Base-by-base conservation (phyloP, 1,140 invertebrate genomes). In the Halictus rubicundus region DNA sequence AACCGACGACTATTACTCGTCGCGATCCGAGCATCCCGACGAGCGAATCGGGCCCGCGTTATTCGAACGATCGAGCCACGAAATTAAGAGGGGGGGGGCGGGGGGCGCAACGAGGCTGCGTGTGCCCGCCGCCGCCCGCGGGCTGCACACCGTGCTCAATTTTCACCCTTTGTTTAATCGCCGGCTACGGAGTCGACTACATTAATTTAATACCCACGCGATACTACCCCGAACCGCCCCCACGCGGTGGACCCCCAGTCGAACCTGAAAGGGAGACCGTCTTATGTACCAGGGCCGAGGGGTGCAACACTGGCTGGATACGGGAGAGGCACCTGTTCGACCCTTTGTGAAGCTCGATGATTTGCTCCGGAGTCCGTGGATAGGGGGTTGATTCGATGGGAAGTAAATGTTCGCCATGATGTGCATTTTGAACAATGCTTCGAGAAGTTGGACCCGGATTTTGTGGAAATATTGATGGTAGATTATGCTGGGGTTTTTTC, bases 161-260 rank as follows among this genome's bases (percentile, higher is more conserved):
- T 92, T 92, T 92, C 91, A 91, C 91, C 92, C 92, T 93, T 93
- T 93, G 91, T 93, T 93, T 90, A 92, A 92, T 91, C 91, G 89
- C 83, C 72, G 87, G 80, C 81, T 88, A 78, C 87, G 70, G 88
- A 92, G 89, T 91, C 88, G 89, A 91, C 90, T 91, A 89, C 90
- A 91, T 93, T 91, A 91, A 92, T 92, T 92, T 91, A 89, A 91
- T 92, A 90, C 88, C 60, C 80, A 86, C 82, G 85, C 89, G 86
- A 32, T 32, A 32, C 32, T 32, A 32, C 32, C 32, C 85, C 83
- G 54, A 7, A 57, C n/a, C 54, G 21, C 49, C 14, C 54, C 6
- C 54, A 21, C 21, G 7, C 84, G 84, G 83, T 54, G 16, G 1
- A 19, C 49, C 49, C 64, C 60, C 61, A 52, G 74, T 78, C 69